Conservation (phyloP, 2,113 vertebrate species). For the Cheirogaleus medius region DNA sequence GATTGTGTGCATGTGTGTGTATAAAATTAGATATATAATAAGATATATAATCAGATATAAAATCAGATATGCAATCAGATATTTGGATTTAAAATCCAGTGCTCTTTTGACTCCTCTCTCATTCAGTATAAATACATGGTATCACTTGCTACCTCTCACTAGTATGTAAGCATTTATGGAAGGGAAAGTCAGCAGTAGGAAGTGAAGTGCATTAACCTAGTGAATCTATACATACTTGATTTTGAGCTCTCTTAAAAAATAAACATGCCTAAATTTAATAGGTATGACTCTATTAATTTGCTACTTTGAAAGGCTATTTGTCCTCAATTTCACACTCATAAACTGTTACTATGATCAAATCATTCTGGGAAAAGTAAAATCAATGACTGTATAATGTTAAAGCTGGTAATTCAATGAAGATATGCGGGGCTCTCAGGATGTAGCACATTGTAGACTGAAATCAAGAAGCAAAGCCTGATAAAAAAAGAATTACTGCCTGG, state of each 20-base stretch:
- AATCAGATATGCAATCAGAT: neutral
- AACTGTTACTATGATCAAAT: slow-evolving; percentile 56
- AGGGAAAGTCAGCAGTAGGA: slow-evolving; percentile 18
- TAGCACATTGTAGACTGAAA: slow-evolving; percentile 27
- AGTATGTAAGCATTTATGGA: neutral
- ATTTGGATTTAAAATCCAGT: neutral
- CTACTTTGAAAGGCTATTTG: slow-evolving; percentile 6
- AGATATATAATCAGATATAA: neutral
- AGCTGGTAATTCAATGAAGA: slow-evolving; percentile 31
- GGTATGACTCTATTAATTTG: slow-evolving; percentile 55
- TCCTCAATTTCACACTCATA: slow-evolving; percentile 30
- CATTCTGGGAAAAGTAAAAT: slow-evolving; percentile 61
- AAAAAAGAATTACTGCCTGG: slow-evolving; percentile 48
- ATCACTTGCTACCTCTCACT: neutral
- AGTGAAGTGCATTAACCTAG: neutral
- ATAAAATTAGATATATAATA: neutral
- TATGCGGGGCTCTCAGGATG: slow-evolving; percentile 14
- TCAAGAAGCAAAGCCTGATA: slow-evolving; percentile 38
- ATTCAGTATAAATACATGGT: neutral
- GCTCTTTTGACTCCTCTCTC: neutral
- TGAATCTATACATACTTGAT: slow-evolving; percentile 56
- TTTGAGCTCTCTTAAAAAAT: slow-evolving; percentile 40
- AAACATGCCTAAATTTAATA: slow-evolving; percentile 51
- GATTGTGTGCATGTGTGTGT: neutral
- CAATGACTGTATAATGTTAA: slow-evolving; percentile 30